Base-by-base conservation (phyloP, 2,888 invertebrate species). In the Drosophila helvetica region DNA sequence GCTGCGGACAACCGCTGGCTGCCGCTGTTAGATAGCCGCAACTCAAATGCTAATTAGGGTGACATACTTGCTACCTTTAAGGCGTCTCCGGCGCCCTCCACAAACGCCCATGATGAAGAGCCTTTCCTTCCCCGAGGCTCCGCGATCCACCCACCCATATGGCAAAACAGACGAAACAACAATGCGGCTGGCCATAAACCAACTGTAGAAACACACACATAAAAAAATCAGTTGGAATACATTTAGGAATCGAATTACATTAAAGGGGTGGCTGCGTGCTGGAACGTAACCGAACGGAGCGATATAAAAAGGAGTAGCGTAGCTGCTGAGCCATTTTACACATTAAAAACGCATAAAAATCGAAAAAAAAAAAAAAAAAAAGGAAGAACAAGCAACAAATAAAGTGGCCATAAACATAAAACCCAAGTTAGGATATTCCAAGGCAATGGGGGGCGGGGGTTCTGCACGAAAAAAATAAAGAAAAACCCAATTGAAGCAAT, bases 301-400 rank as follows among this genome's bases (percentile, higher is more conserved):
- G 48, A 10, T 50, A 54, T 78, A 71, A 75, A 84, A 87, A 84
- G 88, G 81, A 88, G 85, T 84, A 70, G 69, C 2, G 22, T 5
- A 0, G 22, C 85, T 73, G 73, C 77, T 47, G n/a, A 38, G 38
- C 38, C 38, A 38, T 69, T 65, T 73, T 80, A 54, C 89, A 85
- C 86, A 86, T 86, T 86, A 86, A 88, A 86, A 86, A 85, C 72
- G 73, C 75, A 88, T 86, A 87, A 89, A 83, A 87, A 78, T 77
- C 67, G 78, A 46, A n/a, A n/a, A n/a, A n/a, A 7, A 8, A 58
- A 52, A 54, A 25, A 59, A 58, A 55, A n/a, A n/a, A n/a, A 53
- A 61, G 59, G 42, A 63, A 27, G 25, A 61, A 66, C 52, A 48
- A 60, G 47, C 77, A 52, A 63, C 59, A 74, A 65, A 86, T 79